These are phyloP conservation scores for Stigmatopora argus DNA, from an alignment of 2,113 vertebrate species.

Conservation along the genomic window DNA sequence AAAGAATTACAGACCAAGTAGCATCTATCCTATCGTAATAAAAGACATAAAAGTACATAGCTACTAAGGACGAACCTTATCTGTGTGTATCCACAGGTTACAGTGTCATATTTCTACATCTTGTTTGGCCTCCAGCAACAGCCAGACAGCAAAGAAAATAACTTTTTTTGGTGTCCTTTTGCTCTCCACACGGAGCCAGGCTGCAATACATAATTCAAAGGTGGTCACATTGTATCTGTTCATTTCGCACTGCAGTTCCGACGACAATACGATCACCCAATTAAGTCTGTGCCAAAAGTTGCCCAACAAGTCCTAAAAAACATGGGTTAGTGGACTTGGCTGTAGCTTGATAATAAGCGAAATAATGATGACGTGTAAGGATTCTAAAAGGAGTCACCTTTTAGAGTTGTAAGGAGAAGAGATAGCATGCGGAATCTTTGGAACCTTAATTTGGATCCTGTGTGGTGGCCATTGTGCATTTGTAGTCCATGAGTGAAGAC, in stretches of 20 bases:
- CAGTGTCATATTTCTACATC: not conserved
- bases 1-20: not conserved
- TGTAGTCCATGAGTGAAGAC: not conserved
- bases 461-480: not conserved
- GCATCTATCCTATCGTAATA: not conserved
- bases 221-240: not conserved
- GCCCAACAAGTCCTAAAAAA: not conserved
- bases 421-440: not conserved
- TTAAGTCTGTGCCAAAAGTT: not conserved
- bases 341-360: not conserved
- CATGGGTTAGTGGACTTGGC: too few species aligned
- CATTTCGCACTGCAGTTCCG: not conserved
- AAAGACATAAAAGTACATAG: not conserved
- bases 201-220: constrained; percentile 1
- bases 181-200: not conserved
- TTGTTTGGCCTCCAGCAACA: not conserved
- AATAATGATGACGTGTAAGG: not conserved
- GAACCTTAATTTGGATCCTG: not conserved
- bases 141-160: not conserved
- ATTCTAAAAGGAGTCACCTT: not conserved
- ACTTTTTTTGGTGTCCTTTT: constrained; percentile 1
- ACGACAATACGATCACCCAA: not conserved
- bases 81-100: not conserved
- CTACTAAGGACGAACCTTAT: not conserved
- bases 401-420: not conserved